phyloP scores from a whole-genome alignment of 1,140 invertebrate genomes.

The Hypothenemus hampei region DNA sequence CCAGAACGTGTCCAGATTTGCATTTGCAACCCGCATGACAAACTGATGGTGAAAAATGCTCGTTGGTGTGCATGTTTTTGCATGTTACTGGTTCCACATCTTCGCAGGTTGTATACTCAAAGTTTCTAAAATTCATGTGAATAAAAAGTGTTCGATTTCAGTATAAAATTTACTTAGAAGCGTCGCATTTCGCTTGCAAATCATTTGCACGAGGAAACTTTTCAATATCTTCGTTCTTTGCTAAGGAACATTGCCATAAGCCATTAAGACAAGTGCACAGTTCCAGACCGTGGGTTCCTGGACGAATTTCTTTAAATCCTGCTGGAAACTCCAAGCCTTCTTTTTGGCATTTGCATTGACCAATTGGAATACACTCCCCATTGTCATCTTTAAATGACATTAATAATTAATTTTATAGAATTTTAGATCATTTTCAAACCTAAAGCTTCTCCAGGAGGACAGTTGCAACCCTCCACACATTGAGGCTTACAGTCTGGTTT shows the following conservation, averaged over 20 bases:
- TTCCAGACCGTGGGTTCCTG: slow-evolving; percentile 59
- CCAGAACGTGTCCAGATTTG: slow-evolving; percentile 68
- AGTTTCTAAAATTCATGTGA: slow-evolving; percentile 48
- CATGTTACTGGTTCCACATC: slow-evolving; percentile 72
- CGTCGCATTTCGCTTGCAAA: slow-evolving; percentile 56
- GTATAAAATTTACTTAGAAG: slow-evolving; percentile 36
- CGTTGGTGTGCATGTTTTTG: slow-evolving; percentile 68
- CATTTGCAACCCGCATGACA: slow-evolving; percentile 77
- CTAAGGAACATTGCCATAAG: slow-evolving; percentile 66
- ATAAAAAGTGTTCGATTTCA: too few species aligned
- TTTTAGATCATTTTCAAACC: slow-evolving; percentile 4
- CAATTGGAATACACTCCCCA: slow-evolving; percentile 71
- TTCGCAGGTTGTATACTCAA: slow-evolving; percentile 72
- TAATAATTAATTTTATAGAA: slow-evolving; percentile 7
- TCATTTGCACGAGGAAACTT: slow-evolving; percentile 58
- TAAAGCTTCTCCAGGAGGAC: slow-evolving; percentile 65
- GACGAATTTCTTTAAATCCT: slow-evolving; percentile 67
- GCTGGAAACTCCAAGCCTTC: slow-evolving; percentile 67
- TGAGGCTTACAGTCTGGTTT: slow-evolving; percentile 52
- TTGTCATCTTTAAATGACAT: slow-evolving; percentile 46
- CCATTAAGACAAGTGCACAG: slow-evolving; percentile 72
- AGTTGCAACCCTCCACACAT: slow-evolving; percentile 86
- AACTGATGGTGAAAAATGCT: slow-evolving; percentile 47
- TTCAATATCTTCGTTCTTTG: slow-evolving; percentile 56
- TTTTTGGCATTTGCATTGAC: slow-evolving; percentile 70